A percentile compares a stretch with the other conserved stretches of the same genome.
phyloP scores from a whole-genome alignment of 2,888 invertebrate species.

The Sinodicranocentrus sp. region DNA sequence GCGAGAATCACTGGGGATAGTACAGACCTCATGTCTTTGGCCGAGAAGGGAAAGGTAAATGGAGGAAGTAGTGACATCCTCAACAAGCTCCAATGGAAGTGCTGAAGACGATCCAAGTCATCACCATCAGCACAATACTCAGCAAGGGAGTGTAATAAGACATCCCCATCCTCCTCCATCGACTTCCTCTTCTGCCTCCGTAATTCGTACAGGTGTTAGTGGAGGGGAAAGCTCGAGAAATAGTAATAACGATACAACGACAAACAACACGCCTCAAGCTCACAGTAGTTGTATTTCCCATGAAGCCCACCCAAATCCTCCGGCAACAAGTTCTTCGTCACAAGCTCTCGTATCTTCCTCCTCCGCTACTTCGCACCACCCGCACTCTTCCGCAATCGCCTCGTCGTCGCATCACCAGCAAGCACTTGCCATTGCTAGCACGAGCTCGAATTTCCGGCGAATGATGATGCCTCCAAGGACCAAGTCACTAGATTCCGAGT shows the following conservation, averaged over 20 bases:
- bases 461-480: constrained; percentile 76
- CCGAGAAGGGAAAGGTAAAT: constrained; percentile 81
- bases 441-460: constrained; percentile 68
- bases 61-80: constrained; percentile 80
- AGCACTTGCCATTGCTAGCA: constrained; percentile 55
- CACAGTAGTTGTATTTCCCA: constrained; percentile 53
- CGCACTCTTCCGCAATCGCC: constrained; percentile 38
- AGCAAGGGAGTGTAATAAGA: constrained; percentile 70
- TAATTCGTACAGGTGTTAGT: constrained; percentile 61
- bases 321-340: constrained; percentile 48
- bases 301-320: constrained; percentile 46
- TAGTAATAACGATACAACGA: constrained; percentile 63
- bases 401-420: constrained; percentile 59
- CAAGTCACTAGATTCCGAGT: constrained; percentile 76
- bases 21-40: constrained; percentile 80
- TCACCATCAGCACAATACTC: constrained; percentile 68
- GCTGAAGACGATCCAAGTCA: constrained; percentile 79
- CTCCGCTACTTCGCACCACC: constrained; percentile 54
- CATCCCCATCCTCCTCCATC: constrained; percentile 58
- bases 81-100: constrained; percentile 81
- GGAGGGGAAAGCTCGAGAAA: constrained; percentile 67
- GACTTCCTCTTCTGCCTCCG: constrained; percentile 51
- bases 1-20: constrained; percentile 62
- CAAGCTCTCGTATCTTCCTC: constrained; percentile 39
- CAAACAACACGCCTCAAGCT: constrained; percentile 63